Evolutionary conservation across 2,797 vertebrate genomes (phyloP).

Genomic region (Platyrinchus mystaceus): DNA sequence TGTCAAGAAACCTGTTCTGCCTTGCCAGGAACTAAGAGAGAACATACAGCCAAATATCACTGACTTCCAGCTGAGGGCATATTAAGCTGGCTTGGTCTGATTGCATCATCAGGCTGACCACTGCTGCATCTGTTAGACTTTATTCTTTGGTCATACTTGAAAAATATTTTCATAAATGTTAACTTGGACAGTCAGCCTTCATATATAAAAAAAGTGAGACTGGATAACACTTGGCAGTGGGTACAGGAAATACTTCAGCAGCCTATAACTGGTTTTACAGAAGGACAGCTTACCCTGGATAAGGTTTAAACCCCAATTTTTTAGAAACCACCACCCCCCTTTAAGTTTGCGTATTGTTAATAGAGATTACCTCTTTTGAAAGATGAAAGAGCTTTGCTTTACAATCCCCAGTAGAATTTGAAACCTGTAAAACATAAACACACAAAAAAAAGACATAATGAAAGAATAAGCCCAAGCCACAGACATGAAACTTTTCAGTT

Average conservation of each 20-base stretch:
- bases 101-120: neutral
- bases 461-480: conserved; percentile 49
- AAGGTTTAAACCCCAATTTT: conserved; percentile 12
- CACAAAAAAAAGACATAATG: neutral
- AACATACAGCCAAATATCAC: neutral
- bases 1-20: neutral
- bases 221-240: conserved; percentile 31
- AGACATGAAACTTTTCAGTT: neutral
- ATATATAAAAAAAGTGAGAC: neutral
- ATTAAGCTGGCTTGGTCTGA: neutral
- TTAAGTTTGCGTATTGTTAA: conserved; percentile 50
- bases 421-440: conserved; percentile 76
- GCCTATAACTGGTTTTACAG: conserved; percentile 31
- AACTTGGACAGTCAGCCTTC: neutral
- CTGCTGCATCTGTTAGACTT: neutral
- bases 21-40: neutral
- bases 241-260: conserved; percentile 37
- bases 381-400: conserved; percentile 89
- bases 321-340: neutral
- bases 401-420: conserved; percentile 86
- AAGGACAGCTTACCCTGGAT: neutral
- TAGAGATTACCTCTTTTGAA: conserved; percentile 87
- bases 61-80: neutral
- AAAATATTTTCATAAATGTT: conserved; percentile 3
- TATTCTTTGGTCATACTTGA: neutral